phyloP scores from a whole-genome alignment of 2,797 vertebrate genomes.

The Megaceryle alcyon region DNA sequence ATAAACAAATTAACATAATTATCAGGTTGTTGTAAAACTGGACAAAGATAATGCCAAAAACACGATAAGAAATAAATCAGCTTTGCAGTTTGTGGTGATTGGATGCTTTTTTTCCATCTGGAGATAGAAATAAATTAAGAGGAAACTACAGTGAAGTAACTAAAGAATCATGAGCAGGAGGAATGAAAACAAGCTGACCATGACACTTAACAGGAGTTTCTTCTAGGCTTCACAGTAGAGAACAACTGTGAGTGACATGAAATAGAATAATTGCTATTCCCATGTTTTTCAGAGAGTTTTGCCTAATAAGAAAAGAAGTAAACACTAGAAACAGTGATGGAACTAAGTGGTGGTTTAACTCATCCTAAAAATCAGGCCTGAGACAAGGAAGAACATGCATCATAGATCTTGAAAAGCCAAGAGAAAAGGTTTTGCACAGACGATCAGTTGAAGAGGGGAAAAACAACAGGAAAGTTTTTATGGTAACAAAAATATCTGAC shows the following conservation, averaged over 20 bases:
- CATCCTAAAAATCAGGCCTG: not conserved
- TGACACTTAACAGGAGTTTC: not conserved
- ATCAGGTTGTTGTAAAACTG: not conserved
- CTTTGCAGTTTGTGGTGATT: not conserved
- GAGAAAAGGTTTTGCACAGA: not conserved
- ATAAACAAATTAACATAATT: not conserved
- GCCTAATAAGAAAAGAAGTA: not conserved
- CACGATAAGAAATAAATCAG: not conserved
- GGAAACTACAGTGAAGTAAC: not conserved
- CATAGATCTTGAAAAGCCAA: not conserved
- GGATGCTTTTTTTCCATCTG: not conserved
- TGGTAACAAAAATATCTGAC: not conserved
- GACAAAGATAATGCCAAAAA: not conserved
- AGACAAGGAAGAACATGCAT: not conserved
- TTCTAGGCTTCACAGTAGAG: not conserved
- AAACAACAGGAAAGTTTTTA: not conserved
- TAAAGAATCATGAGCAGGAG: not conserved
- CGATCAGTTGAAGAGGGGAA: not conserved
- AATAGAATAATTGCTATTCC: not conserved
- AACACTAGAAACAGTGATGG: not conserved
- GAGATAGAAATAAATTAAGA: not conserved
- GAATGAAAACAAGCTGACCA: not conserved
- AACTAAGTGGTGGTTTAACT: not conserved
- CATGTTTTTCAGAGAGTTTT: not conserved
- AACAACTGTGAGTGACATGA: not conserved